These are phyloP conservation scores for Gadus chalcogrammus DNA, from an alignment of 2,113 vertebrate species.

Conservation along the genomic window DNA sequence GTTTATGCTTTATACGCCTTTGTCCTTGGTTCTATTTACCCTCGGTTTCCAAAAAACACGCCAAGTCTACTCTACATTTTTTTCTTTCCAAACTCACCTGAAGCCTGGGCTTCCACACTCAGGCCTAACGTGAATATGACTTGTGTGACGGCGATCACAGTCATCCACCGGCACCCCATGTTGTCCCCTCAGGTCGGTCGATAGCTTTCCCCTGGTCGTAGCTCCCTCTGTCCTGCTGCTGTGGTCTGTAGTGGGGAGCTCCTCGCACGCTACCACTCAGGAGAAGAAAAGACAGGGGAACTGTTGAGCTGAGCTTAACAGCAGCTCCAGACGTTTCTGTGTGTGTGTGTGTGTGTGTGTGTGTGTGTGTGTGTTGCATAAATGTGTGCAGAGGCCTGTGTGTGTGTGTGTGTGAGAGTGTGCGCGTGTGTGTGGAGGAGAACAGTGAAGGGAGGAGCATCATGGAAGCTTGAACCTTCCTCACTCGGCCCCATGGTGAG, in stretches of 20 bases:
- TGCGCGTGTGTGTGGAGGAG: constrained; percentile 26
- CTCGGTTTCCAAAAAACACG: no score
- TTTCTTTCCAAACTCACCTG: constrained; percentile 53
- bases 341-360: constrained; percentile 20
- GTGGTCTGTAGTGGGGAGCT: constrained; percentile 1
- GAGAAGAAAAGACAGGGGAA: constrained; percentile 25
- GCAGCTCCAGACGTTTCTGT: constrained; percentile 23
- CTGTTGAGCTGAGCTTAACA: constrained; percentile 40
- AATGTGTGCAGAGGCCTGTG: constrained; percentile 5
- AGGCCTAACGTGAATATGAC: constrained; percentile 72
- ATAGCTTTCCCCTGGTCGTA: constrained; percentile 4
- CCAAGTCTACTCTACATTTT: no score
- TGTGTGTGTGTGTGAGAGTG: constrained; percentile 26
- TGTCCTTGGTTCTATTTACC: no score
- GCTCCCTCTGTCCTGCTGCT: constrained; percentile 9
- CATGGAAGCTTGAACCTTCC: constrained; percentile 52
- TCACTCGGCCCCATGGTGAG: constrained; percentile 61
- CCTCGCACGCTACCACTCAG: no score
- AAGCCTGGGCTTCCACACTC: constrained; percentile 61
- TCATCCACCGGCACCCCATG: constrained; percentile 62
- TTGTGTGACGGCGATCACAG: constrained; percentile 65
- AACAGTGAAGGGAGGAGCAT: constrained; percentile 58
- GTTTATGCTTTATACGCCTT: no score
- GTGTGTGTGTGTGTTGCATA: constrained; percentile 10
- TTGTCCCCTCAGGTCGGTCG: constrained; percentile 49